Evolutionary conservation across 2,797 vertebrate species (phyloP), one percentile per base, ranked within the genome.

Genomic region (Phoeniculus purpureus): DNA sequence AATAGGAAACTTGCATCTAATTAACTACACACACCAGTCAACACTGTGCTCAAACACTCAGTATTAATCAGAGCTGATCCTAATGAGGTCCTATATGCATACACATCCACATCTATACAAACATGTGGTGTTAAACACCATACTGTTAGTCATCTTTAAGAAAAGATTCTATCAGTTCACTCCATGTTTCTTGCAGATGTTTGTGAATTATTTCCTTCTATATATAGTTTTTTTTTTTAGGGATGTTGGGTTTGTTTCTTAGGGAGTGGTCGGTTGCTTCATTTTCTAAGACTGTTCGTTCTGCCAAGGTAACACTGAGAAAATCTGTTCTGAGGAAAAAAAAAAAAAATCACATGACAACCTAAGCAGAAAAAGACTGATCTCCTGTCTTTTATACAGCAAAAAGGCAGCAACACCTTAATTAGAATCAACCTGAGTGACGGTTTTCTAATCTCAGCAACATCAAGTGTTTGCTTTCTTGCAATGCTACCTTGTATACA

Each of bases 11-110:
- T 95, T 91, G 94, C 94, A 91, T 82, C 72, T 90, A 90, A 96
- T 94, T 93, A 95, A 93, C 81, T 62, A 62, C 65, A 93, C 47
- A 73, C 60, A 68, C 75, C 31, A 95, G 81, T 95, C 93, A 96
- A 91, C 92, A 93, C 94, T 91, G 84, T 0, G 1, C 91, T 95
- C 61, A 75, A 87, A 59, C 0, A 14, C 25, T 80, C 77, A 75
- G 11, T 77, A 76, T 76, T 92, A 88, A 81, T 91, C 61, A 84
- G 67, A 85, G 54, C 22, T 47, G 25, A 77, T 91, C 55, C 65
- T 89, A 95, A 71, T 91, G 92, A 87, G 60, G 89, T 55, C 32
- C 64, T 93, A 79, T 76, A 55, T 31, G n/a, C 71, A 73, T 32
- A 78, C 60, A 58, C 52, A 87, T 23, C 45, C 66, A 54, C 64